These are phyloP conservation scores for Eidolon helvum DNA, from an alignment of 2,113 vertebrate species.

Conservation along the genomic window DNA sequence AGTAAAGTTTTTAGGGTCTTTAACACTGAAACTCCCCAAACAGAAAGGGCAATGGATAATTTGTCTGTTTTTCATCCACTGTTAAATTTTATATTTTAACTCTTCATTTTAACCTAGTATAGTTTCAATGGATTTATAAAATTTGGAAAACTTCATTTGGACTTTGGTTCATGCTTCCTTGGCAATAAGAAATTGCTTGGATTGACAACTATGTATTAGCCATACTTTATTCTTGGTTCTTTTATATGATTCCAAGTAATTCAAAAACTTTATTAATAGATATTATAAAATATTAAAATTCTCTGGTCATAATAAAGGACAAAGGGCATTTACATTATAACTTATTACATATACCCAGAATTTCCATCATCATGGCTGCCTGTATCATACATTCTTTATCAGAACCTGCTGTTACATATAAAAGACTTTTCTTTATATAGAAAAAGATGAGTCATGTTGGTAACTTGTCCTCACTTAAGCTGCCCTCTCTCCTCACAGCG, in stretches of 20 bases:
- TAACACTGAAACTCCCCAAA: constrained; percentile 42
- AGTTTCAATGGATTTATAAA: constrained; percentile 60
- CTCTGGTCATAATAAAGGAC: constrained; percentile 9
- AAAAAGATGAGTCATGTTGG: background rate
- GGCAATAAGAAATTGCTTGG: constrained; percentile 44
- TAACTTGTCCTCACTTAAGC: background rate
- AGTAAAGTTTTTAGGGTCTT: constrained; percentile 67
- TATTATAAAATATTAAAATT: constrained; percentile 77
- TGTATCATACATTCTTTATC: background rate
- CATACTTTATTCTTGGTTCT: constrained; percentile 62
- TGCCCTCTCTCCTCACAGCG: background rate
- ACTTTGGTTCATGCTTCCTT: constrained; percentile 49
- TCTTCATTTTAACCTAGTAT: constrained; percentile 73
- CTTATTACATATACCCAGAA: constrained; percentile 44
- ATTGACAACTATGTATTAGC: constrained; percentile 56
- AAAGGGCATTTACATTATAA: constrained; percentile 48
- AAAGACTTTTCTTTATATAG: constrained; percentile 7
- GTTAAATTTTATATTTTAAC: constrained; percentile 71
- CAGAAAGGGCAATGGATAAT: constrained; percentile 41
- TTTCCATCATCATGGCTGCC: background rate
- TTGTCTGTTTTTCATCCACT: constrained; percentile 63
- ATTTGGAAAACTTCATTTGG: constrained; percentile 54
- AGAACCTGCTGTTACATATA: background rate
- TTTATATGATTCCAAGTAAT: constrained; percentile 59
- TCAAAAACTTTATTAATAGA: constrained; percentile 76